Percentiles rank a stretch among this genome's conserved stretches.
Conservation (phyloP, 2,888 invertebrate species). For the Scaptomyza caliginosa region DNA sequence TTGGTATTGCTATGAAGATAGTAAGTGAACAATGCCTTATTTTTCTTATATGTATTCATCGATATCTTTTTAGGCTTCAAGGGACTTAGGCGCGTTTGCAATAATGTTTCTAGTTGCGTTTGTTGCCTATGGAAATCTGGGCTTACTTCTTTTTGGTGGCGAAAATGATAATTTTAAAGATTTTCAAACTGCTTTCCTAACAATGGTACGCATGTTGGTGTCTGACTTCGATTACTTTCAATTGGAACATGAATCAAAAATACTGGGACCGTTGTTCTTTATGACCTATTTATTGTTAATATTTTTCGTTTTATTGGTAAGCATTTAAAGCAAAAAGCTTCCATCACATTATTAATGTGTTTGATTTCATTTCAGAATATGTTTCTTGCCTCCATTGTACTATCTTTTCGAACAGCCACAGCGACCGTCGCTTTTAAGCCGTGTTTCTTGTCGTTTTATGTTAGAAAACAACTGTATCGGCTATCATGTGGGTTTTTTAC, state of each 20-base stretch:
- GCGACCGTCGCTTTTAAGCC: slow-evolving; percentile 1
- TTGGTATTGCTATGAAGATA: slow-evolving; percentile 6
- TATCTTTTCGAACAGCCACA: slow-evolving; percentile 88
- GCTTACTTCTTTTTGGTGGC: slow-evolving; percentile 89
- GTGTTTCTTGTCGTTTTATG: slow-evolving; percentile 19
- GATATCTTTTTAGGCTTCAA: slow-evolving; percentile 85
- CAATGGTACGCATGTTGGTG: slow-evolving; percentile 88
- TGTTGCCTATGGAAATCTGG: slow-evolving; percentile 89
- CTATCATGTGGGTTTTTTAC: not conserved
- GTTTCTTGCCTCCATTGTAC: slow-evolving; percentile 91
- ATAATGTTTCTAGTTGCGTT: slow-evolving; percentile 91
- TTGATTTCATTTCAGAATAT: slow-evolving; percentile 86
- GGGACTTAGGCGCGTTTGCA: slow-evolving; percentile 88
- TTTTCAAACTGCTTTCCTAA: slow-evolving; percentile 86
- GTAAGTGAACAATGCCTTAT: slow-evolving; percentile 4
- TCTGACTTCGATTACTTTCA: slow-evolving; percentile 89
- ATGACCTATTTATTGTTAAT: slow-evolving; percentile 90
- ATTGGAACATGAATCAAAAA: slow-evolving; percentile 87
- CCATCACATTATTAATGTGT: not conserved
- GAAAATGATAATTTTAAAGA: slow-evolving; percentile 87
- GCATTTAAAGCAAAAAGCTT: not conserved
- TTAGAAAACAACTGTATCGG: slow-evolving; percentile 27
- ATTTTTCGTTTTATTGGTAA: slow-evolving; percentile 89
- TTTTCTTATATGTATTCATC: not conserved
- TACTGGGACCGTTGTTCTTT: slow-evolving; percentile 90